A percentile compares a stretch with the other conserved stretches of the same genome.
phyloP scores from a whole-genome alignment of 2,113 vertebrate genomes.

The Aegypius monachus region DNA sequence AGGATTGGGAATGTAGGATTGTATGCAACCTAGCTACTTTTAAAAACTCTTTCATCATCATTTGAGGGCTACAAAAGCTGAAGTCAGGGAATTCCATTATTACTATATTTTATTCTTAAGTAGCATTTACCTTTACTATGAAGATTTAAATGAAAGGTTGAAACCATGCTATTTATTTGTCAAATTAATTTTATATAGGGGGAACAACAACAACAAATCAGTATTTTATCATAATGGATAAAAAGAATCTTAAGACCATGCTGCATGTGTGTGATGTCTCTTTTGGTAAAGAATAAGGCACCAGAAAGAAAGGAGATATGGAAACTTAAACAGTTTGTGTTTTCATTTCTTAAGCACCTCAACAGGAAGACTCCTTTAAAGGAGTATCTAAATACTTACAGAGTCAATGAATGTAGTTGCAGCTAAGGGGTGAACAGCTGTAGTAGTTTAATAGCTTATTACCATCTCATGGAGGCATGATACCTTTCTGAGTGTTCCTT shows the following conservation, averaged over 20 bases:
- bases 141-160: not conserved
- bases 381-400: not conserved
- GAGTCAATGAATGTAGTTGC: not conserved
- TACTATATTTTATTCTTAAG: not conserved
- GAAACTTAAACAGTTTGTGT: not conserved
- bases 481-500: not conserved
- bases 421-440: not conserved
- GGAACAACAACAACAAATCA: not conserved
- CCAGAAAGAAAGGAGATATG: not conserved
- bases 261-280: not conserved
- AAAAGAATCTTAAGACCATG: not conserved
- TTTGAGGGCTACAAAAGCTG: not conserved
- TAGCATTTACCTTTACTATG: not conserved
- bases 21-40: not conserved
- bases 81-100: not conserved
- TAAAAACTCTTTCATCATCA: not conserved
- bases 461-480: not conserved
- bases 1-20: not conserved
- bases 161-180: not conserved
- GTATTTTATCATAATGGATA: not conserved
- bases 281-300: not conserved
- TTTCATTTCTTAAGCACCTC: not conserved
- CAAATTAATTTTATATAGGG: not conserved
- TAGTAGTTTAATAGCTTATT: not conserved
- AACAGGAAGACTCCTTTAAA: not conserved